phyloP scores from a whole-genome alignment of 2,888 invertebrate species.

The Hemicrepidius hirtus region DNA sequence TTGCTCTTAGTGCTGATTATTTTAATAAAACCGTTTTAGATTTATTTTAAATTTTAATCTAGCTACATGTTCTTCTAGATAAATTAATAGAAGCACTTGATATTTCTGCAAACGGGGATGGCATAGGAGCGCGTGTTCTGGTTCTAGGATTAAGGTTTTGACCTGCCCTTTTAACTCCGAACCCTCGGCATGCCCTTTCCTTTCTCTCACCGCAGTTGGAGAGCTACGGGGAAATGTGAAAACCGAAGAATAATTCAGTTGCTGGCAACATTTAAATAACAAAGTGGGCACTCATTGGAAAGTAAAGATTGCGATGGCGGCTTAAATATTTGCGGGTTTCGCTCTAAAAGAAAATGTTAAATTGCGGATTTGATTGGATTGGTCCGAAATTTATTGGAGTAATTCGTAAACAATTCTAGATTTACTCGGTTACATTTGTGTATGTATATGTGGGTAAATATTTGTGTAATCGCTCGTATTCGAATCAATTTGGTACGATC shows the following conservation, averaged over 20 bases:
- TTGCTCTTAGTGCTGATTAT: not conserved
- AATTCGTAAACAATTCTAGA: slow-evolving; percentile 36
- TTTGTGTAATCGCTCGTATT: not conserved
- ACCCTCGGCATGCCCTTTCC: slow-evolving; percentile 41
- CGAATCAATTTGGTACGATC: not conserved
- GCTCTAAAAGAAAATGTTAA: slow-evolving; percentile 33
- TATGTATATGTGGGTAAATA: slow-evolving; percentile 5
- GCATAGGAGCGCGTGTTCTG: slow-evolving; percentile 18
- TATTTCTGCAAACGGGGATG: slow-evolving; percentile 25
- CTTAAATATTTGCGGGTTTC: slow-evolving; percentile 40
- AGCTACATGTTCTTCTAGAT: too few species aligned
- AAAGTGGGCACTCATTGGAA: slow-evolving; percentile 44
- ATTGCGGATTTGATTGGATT: slow-evolving; percentile 36
- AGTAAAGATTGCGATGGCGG: slow-evolving; percentile 38
- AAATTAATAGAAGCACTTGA: slow-evolving; percentile 25
- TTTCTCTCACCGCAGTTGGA: slow-evolving; percentile 29
- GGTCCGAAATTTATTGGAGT: slow-evolving; percentile 23
- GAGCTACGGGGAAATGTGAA: slow-evolving; percentile 37
- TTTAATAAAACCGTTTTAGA: too few species aligned
- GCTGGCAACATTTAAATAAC: slow-evolving; percentile 47
- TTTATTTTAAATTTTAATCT: not conserved
- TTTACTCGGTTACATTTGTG: slow-evolving; percentile 3
- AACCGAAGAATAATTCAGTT: slow-evolving; percentile 48
- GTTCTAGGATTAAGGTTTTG: slow-evolving; percentile 42
- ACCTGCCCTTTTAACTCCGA: slow-evolving; percentile 43